Conservation (phyloP, 2,797 vertebrate genomes). For the Pipistrellus pygmaeus region DNA sequence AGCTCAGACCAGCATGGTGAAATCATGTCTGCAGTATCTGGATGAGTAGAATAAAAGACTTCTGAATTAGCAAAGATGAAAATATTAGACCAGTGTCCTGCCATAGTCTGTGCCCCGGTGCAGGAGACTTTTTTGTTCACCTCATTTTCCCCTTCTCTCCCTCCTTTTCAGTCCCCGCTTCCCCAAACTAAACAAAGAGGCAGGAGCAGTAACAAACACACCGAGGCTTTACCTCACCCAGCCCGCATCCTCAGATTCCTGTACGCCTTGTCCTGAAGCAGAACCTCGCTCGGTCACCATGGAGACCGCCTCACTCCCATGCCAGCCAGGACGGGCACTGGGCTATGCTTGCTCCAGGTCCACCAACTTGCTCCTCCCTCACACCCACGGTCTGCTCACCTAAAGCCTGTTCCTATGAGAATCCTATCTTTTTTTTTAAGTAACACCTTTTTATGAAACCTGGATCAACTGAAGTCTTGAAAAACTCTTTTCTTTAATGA, state of each 20-base stretch:
- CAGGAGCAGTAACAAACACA: slow-evolving; percentile 9
- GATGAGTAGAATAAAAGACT: background rate
- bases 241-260: background rate
- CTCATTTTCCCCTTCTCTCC: background rate
- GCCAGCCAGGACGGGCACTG: background rate
- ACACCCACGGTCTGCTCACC: background rate
- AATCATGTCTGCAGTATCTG: slow-evolving; percentile 46
- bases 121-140: background rate
- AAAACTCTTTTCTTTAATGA: background rate
- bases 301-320: background rate
- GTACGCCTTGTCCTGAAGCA: background rate
- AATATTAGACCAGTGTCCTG: background rate
- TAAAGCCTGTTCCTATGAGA: background rate
- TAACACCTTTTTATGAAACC: background rate
- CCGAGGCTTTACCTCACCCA: background rate
- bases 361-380: background rate
- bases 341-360: background rate
- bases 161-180: background rate
- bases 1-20: slow-evolving; percentile 56
- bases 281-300: background rate
- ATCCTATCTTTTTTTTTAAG: slow-evolving; percentile 62
- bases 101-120: background rate
- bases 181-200: slow-evolving; percentile 6
- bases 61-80: background rate
- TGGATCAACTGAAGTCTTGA: slow-evolving; percentile 8